Evolutionary conservation across 2,113 vertebrate species (phyloP).

Genomic region (Apodemus sylvaticus): DNA sequence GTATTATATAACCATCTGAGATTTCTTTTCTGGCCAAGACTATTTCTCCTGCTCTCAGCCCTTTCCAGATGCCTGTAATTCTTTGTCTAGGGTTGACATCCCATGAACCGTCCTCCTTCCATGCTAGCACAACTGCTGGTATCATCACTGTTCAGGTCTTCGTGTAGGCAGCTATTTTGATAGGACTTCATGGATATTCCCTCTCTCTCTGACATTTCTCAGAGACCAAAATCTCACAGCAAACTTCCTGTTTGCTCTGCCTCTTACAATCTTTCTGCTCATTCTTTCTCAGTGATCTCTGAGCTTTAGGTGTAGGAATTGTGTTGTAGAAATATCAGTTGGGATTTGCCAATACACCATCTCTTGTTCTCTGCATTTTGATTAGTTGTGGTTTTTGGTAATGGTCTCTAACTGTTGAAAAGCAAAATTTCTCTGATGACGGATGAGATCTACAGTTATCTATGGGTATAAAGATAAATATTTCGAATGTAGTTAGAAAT

Average conservation of each 20-base stretch:
- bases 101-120: background rate
- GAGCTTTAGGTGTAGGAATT: background rate
- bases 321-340: background rate
- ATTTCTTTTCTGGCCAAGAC: background rate
- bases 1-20: too few relatives aligned
- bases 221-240: background rate
- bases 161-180: background rate
- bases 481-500: background rate
- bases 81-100: background rate
- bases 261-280: background rate
- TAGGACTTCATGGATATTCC: background rate
- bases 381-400: background rate
- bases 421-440: background rate
- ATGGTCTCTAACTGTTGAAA: background rate
- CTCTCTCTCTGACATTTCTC: background rate
- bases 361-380: background rate
- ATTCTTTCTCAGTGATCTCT: background rate
- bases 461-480: background rate
- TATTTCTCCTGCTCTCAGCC: background rate
- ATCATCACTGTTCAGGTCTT: background rate
- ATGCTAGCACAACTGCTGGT: background rate
- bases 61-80: background rate
- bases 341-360: background rate
- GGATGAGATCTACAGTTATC: background rate
- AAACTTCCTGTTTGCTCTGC: background rate